Base-by-base conservation (phyloP, 1,140 invertebrate species). In the Bombus haemorrhoidalis region DNA sequence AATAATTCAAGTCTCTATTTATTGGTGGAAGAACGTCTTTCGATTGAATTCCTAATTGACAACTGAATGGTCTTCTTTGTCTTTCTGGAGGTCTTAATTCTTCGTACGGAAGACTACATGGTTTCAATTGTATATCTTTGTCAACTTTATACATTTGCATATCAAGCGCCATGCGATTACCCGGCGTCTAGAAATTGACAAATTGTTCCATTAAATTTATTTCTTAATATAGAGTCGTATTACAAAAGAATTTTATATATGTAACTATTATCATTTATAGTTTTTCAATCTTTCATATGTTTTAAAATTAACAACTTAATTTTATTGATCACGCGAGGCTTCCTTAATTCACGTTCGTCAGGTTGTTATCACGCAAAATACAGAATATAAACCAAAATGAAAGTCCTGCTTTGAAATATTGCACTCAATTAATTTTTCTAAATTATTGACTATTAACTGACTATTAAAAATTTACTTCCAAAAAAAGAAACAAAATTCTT, bases 71-170 rank as follows among this genome's bases (percentile, higher is more conserved):
- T 32, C 74, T 73, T 1, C 37, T 78, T 37, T 3, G 13, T 28
- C 12, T 41, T n/a, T 53, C 25, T 0, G 10, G 18, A 2, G 91
- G 91, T 4, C 86, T 69, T 76, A 91, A 1, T 73, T 86, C 85
- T 2, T 86, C 74, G 34, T 77, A 86, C 5, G 73, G 85, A 25
- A 77, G 39, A 41, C 34, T 68, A 64, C 0, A 64, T 18, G 59
- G 10, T 22, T 25, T 12, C 32, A 37, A 22, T 22, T 10, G 28
- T 4, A 4, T 0, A 18, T 9, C 9, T 22, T 15, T n/a, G 0
- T 64, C 15, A n/a, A 3, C 4, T 6, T 41, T 1, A 12, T 5
- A 18, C 8, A 15, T 15, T 62, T 18, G 22, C 12, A 13, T 8
- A 59, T 15, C 28, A 2, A 62, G 3, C 1, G 1, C 6, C 34